Evolutionary conservation across 2,888 invertebrate genomes (phyloP).

Genomic region (Drosophila bunnanda): DNA sequence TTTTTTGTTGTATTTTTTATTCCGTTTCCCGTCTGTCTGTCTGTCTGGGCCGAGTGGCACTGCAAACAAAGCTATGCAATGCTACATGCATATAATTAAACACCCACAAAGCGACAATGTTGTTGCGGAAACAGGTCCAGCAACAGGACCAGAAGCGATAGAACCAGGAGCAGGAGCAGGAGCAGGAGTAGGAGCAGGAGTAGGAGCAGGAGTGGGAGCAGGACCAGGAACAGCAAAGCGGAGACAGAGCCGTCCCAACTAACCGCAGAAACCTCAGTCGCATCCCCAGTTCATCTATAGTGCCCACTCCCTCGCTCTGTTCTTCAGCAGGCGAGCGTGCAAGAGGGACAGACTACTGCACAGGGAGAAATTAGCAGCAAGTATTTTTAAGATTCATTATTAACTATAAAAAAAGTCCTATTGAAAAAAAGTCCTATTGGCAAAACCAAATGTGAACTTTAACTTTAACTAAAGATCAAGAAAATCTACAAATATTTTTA

Average conservation of each 20-base stretch:
- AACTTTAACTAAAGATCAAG: no score
- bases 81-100: constrained; percentile 40
- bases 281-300: constrained; percentile 42
- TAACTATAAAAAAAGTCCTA: no score
- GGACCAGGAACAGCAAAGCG: constrained; percentile 26
- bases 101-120: constrained; percentile 46
- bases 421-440: no score
- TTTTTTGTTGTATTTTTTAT: constrained; percentile 7
- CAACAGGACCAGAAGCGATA: constrained; percentile 9
- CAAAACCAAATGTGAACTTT: no score
- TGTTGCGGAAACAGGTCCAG: constrained; percentile 24
- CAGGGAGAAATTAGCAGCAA: background rate
- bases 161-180: constrained; percentile 1
- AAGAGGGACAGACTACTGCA: background rate
- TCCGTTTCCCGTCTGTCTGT: constrained; percentile 7
- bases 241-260: constrained; percentile 49
- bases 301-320: constrained; percentile 13
- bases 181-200: background rate
- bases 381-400: no score
- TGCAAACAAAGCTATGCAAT: constrained; percentile 13
- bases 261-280: constrained; percentile 80
- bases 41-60: constrained; percentile 6
- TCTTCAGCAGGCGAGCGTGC: background rate
- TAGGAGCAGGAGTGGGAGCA: no score
- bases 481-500: background rate